These are phyloP conservation scores for Apogon talboti DNA, from an alignment of 2,797 vertebrate genomes.

Conservation along the genomic window DNA sequence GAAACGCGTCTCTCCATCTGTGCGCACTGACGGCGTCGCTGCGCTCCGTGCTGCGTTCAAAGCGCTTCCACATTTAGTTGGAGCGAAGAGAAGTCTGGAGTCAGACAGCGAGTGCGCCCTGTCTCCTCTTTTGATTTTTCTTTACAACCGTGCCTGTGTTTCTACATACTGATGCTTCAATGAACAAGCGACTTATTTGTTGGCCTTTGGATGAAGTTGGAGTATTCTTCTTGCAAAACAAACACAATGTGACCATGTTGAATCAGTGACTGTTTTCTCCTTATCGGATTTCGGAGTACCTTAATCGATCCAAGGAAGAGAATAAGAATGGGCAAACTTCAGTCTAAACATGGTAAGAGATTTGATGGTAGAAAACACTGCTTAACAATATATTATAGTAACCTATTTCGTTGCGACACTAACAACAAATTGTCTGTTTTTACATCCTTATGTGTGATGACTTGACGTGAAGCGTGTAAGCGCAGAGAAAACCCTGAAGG, in stretches of 20 bases:
- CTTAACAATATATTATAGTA: background rate
- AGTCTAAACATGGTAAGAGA: slow-evolving; percentile 87
- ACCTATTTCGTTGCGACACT: slow-evolving; percentile 21
- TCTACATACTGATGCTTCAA: slow-evolving; percentile 28
- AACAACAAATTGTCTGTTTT: slow-evolving; percentile 47
- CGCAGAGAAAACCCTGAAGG: slow-evolving; percentile 90
- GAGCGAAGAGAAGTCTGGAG: slow-evolving; percentile 27
- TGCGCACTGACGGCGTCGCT: slow-evolving; percentile 10
- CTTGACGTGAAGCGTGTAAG: slow-evolving; percentile 78
- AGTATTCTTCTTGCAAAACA: slow-evolving; percentile 56
- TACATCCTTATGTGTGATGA: slow-evolving; percentile 41
- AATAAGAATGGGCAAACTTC: slow-evolving; percentile 85
- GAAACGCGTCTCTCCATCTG: background rate
- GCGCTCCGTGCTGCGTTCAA: slow-evolving; percentile 18
- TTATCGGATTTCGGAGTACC: slow-evolving; percentile 67
- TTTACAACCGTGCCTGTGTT: background rate
- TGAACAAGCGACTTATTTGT: slow-evolving; percentile 42
- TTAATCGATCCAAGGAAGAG: slow-evolving; percentile 61
- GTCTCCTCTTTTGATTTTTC: slow-evolving; percentile 8
- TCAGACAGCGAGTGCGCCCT: slow-evolving; percentile 1
- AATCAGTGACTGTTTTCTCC: slow-evolving; percentile 57
- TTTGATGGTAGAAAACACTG: background rate
- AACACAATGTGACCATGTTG: slow-evolving; percentile 80
- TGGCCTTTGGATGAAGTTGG: slow-evolving; percentile 68
- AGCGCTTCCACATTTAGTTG: slow-evolving; percentile 46